Conservation (phyloP, 1,140 invertebrate genomes). For the Philotrypesis tridentata region DNA sequence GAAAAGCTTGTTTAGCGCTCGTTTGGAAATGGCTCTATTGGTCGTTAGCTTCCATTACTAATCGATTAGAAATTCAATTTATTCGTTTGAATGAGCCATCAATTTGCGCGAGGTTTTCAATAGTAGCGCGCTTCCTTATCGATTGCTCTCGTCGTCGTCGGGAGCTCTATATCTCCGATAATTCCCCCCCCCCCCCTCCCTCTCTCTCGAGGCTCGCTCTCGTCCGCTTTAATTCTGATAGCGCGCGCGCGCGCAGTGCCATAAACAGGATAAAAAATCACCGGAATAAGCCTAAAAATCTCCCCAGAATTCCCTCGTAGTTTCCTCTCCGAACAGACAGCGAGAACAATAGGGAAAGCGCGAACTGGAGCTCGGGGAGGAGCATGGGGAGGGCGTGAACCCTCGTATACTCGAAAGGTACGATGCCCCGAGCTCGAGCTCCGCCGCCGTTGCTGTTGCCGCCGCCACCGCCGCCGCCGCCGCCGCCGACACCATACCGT, state of each 20-base stretch:
- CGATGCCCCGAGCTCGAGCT: constrained; percentile 43
- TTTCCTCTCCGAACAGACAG: constrained; percentile 21
- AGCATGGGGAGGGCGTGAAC: constrained; percentile 50
- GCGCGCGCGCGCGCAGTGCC: neutral
- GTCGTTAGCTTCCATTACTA: too few species aligned
- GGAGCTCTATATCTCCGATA: neutral
- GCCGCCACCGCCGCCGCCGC: too few species aligned
- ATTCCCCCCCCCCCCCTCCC: too few species aligned
- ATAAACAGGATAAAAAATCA: constrained; percentile 8
- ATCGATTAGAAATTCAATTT: too few species aligned
- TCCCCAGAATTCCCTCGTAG: constrained; percentile 16
- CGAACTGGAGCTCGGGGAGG: constrained; percentile 28
- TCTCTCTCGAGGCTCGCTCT: neutral
- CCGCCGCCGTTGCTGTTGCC: too few species aligned
- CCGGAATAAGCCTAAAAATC: constrained; percentile 32
- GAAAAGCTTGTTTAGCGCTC: neutral
- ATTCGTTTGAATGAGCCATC: neutral
- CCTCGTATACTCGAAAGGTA: constrained; percentile 47
- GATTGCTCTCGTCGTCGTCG: neutral
- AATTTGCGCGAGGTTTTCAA: neutral
- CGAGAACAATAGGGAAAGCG: constrained; percentile 40
- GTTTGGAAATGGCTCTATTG: neutral
- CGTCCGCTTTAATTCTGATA: neutral
- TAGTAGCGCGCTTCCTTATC: neutral
- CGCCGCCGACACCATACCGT: constrained; percentile 47